phyloP scores from a whole-genome alignment of 2,113 vertebrate species.

The Mungos mungo region DNA sequence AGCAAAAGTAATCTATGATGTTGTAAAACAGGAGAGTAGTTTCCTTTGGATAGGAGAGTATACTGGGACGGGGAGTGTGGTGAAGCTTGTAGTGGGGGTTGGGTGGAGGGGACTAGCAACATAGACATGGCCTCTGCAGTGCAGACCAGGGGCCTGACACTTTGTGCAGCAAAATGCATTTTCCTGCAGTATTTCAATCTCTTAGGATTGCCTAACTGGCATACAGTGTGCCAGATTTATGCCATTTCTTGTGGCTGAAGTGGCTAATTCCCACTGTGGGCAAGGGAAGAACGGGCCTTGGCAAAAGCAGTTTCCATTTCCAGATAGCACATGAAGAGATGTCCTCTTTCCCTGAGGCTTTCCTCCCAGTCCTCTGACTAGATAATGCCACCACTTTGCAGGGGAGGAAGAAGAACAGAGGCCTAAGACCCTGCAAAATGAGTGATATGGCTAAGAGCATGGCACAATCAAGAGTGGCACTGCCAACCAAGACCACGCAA shows the following conservation, averaged over 20 bases:
- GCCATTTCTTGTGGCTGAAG: conserved; percentile 38
- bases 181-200: neutral
- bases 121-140: neutral
- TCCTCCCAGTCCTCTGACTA: neutral
- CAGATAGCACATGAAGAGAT: neutral
- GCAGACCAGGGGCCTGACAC: neutral
- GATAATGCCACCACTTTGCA: neutral
- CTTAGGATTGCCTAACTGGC: conserved; percentile 24
- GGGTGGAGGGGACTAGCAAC: neutral
- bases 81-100: too few species aligned
- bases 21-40: neutral
- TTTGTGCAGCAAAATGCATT: neutral
- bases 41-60: neutral
- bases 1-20: conserved; percentile 2
- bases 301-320: conserved; percentile 43
- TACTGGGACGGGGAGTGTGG: neutral
- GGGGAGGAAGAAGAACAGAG: neutral
- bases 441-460: neutral
- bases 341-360: neutral
- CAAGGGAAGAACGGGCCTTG: neutral
- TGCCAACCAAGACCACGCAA: neutral
- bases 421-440: neutral
- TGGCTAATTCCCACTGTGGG: conserved; percentile 20
- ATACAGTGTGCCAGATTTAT: neutral
- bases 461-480: neutral